Base-by-base conservation (phyloP, 1,140 invertebrate species). In the Apis florea region DNA sequence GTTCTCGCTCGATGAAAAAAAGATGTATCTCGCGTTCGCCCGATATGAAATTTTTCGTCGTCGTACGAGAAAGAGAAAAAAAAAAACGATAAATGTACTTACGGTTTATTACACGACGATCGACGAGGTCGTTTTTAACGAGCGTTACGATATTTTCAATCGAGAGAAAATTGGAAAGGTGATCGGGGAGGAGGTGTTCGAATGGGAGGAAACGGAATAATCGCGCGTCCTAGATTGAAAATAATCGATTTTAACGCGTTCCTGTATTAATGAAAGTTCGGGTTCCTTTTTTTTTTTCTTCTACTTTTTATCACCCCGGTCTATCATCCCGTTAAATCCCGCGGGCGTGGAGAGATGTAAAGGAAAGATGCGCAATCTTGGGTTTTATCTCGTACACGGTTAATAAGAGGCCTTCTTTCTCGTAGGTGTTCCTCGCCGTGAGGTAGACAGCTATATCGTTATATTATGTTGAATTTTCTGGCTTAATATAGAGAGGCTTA, bases 381-480 rank as follows among this genome's bases (percentile, higher is more conserved):
- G 79, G 61, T 81, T 81, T 81, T 81, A 81, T 81, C 79, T 81
- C 21, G 54, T 75, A 81, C 13, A 40, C 79, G 54, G 40, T 58
- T 81, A 81, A 81, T 75, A 63, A 81, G 79, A 51, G 61, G 72
- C 64, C 31, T 40, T 40, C 31, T 40, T 81, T 67, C 79, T 40
- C 63, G 79, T 75, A 81, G 79, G 79, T 75, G 79, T 81, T 81
- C 79, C 26, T 26, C 11, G 79, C 79, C 79, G 40, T 21, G 53
- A 58, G 79, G 51, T 67, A 53, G 49, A 63, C 68, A 56, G 61
- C 61, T 54, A 81, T 54, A 81, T 81, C 68, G 26, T 72, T 75
- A 68, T 75, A 81, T 81, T 81, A 81, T 40, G 63, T 75, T 63
- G 79, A 81, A 75, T 72, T 81, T 81, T 75, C 10, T 40, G 58